Evolutionary conservation across 2,888 invertebrate species (phyloP), one percentile per base, ranked within the genome.

Genomic region (Trachelus iudaicus): DNA sequence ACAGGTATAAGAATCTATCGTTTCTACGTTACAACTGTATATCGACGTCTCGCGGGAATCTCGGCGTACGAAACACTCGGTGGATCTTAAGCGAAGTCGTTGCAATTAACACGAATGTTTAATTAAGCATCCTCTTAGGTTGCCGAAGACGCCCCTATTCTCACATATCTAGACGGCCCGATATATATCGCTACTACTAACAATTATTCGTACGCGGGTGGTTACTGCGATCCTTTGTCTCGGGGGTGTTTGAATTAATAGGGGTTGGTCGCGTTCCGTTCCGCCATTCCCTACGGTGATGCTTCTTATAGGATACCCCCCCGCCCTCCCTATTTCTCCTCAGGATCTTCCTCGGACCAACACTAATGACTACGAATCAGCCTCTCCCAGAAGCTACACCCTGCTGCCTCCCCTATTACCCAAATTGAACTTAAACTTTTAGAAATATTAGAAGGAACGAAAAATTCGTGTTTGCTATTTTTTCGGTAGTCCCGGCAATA

Each of bases 41-140:
- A 40, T 40, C 40, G 40, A 15, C 2, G 40, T 6, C 6, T 40
- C 40, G 15, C 40, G 15, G 40, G 15, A 40, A 40, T 40, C 40
- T 15, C 40, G 15, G 40, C 15, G 6, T 15, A 40, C 40, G 40
- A 40, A 15, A 40, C 15, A 15, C 15, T 83, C 83, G 83, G 83
- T 84, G 82, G 88, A 85, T 87, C 88, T 87, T 40, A 86, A 85
- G 87, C 84, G 81, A 86, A 88, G 88, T 89, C 86, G 83, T 87
- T 86, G 89, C 89, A 89, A 90, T 90, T 89, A 90, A 89, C 89
- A 87, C 86, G 87, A 89, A 87, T 87, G 88, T 90, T 90, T 89
- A 90, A 89, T 90, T 90, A 89, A 89, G 88, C 88, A 88, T 88
- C 86, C 88, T 80, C 79, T 73, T 81, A 81, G 81, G 82, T 79